These are phyloP conservation scores for Corythornis cristatus DNA, from an alignment of 2,113 vertebrate species.

Conservation along the genomic window DNA sequence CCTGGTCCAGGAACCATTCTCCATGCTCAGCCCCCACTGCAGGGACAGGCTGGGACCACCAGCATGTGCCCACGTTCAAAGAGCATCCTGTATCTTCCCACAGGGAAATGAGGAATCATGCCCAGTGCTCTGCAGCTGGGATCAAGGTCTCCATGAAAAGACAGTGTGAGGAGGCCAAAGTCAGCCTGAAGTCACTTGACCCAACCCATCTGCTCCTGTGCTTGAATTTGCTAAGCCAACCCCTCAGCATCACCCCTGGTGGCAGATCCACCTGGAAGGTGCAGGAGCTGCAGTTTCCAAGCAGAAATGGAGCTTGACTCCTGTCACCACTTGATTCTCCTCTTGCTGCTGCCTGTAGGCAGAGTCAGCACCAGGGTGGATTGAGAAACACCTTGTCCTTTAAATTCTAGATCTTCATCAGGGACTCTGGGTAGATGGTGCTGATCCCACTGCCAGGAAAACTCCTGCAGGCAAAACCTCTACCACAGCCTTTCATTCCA, in stretches of 20 bases:
- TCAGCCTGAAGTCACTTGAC: background rate
- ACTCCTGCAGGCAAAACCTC: background rate
- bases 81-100: accelerated
- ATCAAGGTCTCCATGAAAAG: background rate
- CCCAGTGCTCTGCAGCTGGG: background rate
- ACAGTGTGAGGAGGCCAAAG: background rate
- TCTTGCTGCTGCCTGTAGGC: accelerated
- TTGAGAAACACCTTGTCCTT: background rate
- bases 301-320: background rate
- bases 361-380: accelerated
- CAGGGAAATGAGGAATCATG: background rate
- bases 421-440: accelerated
- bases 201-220: background rate
- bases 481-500: background rate
- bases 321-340: background rate
- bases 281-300: background rate
- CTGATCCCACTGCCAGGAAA: background rate
- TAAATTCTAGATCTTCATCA: background rate
- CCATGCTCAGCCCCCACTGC: accelerated
- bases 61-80: background rate
- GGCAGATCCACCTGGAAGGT: background rate
- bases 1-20: background rate
- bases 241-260: background rate
- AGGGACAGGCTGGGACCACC: background rate
- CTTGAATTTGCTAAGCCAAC: background rate